Evolutionary conservation across 2,113 vertebrate species (phyloP).

Genomic region (Neogobius melanostomus): DNA sequence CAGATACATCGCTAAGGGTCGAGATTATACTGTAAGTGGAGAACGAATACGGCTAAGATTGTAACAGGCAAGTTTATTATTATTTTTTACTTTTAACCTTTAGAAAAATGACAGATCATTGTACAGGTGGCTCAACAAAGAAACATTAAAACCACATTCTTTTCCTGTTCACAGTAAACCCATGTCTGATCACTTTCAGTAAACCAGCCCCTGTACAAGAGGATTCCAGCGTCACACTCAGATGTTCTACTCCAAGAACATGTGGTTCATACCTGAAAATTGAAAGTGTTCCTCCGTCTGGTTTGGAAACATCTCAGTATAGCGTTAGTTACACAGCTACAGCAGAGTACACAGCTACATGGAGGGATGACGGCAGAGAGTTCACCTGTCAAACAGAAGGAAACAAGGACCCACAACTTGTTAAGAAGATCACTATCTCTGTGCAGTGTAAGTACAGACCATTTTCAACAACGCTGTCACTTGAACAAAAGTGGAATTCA

Average conservation of each 20-base stretch:
- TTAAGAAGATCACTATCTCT: too few relatives aligned
- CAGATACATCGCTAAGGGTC: neutral
- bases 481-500: too few relatives aligned
- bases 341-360: neutral
- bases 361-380: conserved; percentile 40
- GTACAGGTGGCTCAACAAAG: neutral
- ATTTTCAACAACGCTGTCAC: neutral
- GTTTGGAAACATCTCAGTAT: accelerated
- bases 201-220: neutral
- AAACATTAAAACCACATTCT: neutral
- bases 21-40: accelerated
- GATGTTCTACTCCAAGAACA: conserved; percentile 38
- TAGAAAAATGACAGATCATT: neutral
- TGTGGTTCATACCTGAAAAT: conserved; percentile 25
- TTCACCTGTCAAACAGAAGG: conserved; percentile 44
- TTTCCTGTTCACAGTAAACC: conserved; percentile 56
- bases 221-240: accelerated
- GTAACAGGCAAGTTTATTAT: conserved; percentile 53
- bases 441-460: too few relatives aligned
- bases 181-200: conserved; percentile 53
- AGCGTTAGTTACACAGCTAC: accelerated
- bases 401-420: too few relatives aligned
- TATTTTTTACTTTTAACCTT: neutral
- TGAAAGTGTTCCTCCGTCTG: accelerated
- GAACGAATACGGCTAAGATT: accelerated